Evolutionary conservation across 1,140 invertebrate species (phyloP).

Genomic region (Drosophila watanabei): DNA sequence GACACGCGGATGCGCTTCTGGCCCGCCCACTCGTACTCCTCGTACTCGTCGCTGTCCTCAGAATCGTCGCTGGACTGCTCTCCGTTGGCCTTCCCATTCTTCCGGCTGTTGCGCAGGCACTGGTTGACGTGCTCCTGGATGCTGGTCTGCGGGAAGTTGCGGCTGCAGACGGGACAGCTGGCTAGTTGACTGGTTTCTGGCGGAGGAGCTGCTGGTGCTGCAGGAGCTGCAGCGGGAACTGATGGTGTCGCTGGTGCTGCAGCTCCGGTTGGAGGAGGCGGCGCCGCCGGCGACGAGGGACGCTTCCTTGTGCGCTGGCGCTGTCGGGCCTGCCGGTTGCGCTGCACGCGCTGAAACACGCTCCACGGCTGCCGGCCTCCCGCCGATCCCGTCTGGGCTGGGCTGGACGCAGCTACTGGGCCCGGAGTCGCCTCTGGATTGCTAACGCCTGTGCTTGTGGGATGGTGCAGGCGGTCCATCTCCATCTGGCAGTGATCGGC

Average conservation of each 20-base stretch:
- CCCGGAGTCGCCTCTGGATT: neutral
- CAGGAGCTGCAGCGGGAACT: constrained; percentile 79
- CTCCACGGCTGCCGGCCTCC: constrained; percentile 82
- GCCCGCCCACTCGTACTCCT: constrained; percentile 94
- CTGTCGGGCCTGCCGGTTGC: constrained; percentile 86
- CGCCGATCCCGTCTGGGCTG: constrained; percentile 58
- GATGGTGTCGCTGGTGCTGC: constrained; percentile 85
- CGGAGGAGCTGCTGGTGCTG: constrained; percentile 58
- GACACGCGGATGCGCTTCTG: constrained; percentile 91
- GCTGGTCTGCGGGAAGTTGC: constrained; percentile 89
- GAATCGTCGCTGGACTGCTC: constrained; percentile 86
- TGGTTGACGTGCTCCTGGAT: constrained; percentile 92
- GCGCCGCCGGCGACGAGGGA: constrained; percentile 36
- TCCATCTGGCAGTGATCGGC: constrained; percentile 92
- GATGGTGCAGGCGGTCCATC: constrained; percentile 90
- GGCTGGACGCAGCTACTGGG: neutral
- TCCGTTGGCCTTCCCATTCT: constrained; percentile 76
- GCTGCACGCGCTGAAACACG: constrained; percentile 85
- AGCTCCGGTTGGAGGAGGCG: constrained; percentile 3
- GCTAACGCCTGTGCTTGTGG: constrained; percentile 13
- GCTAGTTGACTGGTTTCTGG: constrained; percentile 53
- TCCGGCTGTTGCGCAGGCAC: constrained; percentile 87
- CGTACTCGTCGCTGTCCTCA: constrained; percentile 90
- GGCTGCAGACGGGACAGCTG: constrained; percentile 91
- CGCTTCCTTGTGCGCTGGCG: constrained; percentile 78